Evolutionary conservation across 1,140 invertebrate species (phyloP).

Genomic region (Phymorhynchus buccinoides): DNA sequence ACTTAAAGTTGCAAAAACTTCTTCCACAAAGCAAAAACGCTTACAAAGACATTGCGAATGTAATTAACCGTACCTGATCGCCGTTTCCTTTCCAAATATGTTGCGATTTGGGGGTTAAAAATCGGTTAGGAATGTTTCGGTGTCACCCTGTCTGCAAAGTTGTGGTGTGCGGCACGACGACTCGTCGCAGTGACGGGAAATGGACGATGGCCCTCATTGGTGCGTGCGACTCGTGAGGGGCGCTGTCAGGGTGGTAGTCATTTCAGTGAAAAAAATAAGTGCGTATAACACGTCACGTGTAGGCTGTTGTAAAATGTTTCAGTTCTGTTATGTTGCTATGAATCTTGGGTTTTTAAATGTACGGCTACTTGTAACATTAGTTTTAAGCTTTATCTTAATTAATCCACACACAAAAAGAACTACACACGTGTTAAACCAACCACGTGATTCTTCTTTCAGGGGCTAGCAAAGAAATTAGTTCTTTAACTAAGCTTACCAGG

Average conservation of each 20-base stretch:
- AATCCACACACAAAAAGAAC: too few species aligned
- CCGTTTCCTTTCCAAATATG: background rate
- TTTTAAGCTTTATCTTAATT: too few species aligned
- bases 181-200: constrained; percentile 15
- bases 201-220: background rate
- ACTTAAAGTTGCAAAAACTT: background rate
- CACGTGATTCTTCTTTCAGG: too few species aligned
- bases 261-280: background rate
- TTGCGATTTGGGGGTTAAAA: too few species aligned
- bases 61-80: background rate
- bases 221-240: constrained; percentile 12
- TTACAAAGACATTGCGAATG: background rate
- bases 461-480: too few species aligned
- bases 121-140: background rate
- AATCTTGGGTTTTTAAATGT: too few species aligned
- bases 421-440: too few species aligned
- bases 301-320: too few species aligned
- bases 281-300: too few species aligned
- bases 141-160: constrained; percentile 1
- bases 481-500: too few species aligned
- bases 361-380: too few species aligned
- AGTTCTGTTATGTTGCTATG: too few species aligned
- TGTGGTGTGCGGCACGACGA: constrained; percentile 8
- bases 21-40: background rate
- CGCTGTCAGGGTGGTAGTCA: background rate